Conservation (phyloP, 1,140 invertebrate species). For the Augochlora pura region DNA sequence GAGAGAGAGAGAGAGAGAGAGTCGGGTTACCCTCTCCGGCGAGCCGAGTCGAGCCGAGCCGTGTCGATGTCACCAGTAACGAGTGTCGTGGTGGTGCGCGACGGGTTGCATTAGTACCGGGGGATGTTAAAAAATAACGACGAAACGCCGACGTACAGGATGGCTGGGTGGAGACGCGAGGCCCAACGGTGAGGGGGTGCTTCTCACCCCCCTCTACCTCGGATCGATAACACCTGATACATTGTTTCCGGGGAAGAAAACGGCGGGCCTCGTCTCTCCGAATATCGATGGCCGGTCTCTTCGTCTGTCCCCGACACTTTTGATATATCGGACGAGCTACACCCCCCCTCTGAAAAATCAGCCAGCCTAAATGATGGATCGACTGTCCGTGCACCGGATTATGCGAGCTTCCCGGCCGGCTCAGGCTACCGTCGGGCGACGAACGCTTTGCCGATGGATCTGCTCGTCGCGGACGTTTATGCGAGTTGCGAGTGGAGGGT, state of each 20-base stretch:
- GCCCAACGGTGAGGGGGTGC: background rate
- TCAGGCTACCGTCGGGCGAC: too few species aligned
- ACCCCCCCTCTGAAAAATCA: background rate
- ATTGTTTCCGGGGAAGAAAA: constrained; percentile 32
- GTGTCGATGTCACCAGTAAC: constrained; percentile 32
- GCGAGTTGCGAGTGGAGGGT: too few species aligned
- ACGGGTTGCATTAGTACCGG: constrained; percentile 20
- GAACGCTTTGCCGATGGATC: too few species aligned
- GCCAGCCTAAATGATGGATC: background rate
- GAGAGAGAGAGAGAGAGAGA: too few species aligned
- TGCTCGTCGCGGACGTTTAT: too few species aligned
- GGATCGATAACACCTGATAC: constrained; percentile 35
- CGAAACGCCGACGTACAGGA: background rate
- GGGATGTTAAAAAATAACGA: constrained; percentile 17
- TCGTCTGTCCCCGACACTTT: background rate
- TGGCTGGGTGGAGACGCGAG: background rate
- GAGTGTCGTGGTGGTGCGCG: constrained; percentile 34
- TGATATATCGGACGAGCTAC: background rate
- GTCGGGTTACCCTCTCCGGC: background rate
- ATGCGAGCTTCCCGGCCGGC: background rate
- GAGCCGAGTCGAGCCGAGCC: constrained; percentile 8
- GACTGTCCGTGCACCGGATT: background rate
- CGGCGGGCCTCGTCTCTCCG: constrained; percentile 5
- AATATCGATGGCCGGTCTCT: background rate
- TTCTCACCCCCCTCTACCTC: background rate